Base-by-base conservation (phyloP, 2,888 invertebrate species). In the Itoplectis maculator region DNA sequence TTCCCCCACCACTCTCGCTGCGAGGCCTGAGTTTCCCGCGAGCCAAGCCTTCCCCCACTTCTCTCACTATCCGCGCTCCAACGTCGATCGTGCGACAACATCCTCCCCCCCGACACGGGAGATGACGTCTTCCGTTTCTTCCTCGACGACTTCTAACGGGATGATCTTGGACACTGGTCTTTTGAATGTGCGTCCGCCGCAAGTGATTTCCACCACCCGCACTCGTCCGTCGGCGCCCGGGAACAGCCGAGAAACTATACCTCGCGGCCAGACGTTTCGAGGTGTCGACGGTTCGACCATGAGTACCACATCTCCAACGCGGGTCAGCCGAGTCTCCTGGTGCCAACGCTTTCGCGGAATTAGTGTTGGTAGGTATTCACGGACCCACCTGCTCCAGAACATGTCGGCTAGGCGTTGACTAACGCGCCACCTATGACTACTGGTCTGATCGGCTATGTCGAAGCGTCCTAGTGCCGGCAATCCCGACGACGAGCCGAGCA, bases 321-420 rank as follows among this genome's bases (percentile, higher is more conserved):
- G 29, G 0, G 78, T 13, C 8, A 78, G 63, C 23, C 6, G n/a
- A 13, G 3, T 23, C 2, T 79, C 54, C 11, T 56, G n/a, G 51
- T 65, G 56, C 86, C 87, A 88, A 65, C 82, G 74, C 37, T 81
- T 56, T 1, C 85, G 68, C 0, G 72, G 77, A 0, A 78, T 18
- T 4, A 88, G 63, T 4, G 81, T 85, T 6, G 88, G 88, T 1
- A 89, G 61, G 35, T 89, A 85, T 56, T 88, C 90, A 78, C 90
- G 88, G 82, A 88, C 35, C 89, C 89, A 91, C 6, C 88, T 59
- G 7, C 47, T 59, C 89, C 89, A 90, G 49, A 89, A 85, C 49
- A 35, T 51, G 51, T 86, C 81, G 0, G 85, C 79, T 1, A 80
- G 51, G 20, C 56, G 15, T 65, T 85, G 85, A 0, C 79, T 65